Percentiles rank a stretch among this genome's conserved stretches.
Conservation (phyloP, 2,797 vertebrate genomes). For the Trachops cirrhosus region DNA sequence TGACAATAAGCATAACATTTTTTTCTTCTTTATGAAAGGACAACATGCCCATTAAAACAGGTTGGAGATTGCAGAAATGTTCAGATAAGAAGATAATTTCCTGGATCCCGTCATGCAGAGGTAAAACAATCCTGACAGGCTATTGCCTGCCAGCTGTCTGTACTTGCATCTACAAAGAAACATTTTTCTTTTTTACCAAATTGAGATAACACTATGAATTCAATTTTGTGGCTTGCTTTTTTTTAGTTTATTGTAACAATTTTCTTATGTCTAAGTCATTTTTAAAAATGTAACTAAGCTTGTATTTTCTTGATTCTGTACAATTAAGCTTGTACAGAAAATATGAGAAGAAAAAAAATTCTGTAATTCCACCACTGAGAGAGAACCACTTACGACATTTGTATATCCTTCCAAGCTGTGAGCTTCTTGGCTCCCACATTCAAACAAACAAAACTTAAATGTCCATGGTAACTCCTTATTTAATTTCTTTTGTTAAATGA, state of each 20-base stretch:
- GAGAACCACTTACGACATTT: neutral
- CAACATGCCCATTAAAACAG: neutral
- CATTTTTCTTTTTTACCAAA: neutral
- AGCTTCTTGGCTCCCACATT: neutral
- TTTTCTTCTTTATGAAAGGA: neutral
- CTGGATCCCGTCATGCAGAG: neutral
- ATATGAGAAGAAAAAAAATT: neutral
- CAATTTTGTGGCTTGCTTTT: neutral
- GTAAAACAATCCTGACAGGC: neutral
- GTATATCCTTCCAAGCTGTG: neutral
- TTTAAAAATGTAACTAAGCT: neutral
- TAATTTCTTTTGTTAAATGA: neutral
- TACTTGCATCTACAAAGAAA: neutral
- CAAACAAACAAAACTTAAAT: conserved; percentile 8
- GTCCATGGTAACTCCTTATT: neutral
- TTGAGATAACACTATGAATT: neutral
- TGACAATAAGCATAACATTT: neutral
- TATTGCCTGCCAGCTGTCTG: neutral
- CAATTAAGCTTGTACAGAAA: conserved; percentile 12
- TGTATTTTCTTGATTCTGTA: neutral
- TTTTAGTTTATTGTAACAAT: neutral
- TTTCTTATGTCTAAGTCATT: neutral
- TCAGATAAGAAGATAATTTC: neutral
- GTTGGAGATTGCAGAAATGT: neutral
- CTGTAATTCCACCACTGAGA: neutral